Evolutionary conservation across 2,113 vertebrate genomes (phyloP).

Genomic region (Psittacula cyanocephala): DNA sequence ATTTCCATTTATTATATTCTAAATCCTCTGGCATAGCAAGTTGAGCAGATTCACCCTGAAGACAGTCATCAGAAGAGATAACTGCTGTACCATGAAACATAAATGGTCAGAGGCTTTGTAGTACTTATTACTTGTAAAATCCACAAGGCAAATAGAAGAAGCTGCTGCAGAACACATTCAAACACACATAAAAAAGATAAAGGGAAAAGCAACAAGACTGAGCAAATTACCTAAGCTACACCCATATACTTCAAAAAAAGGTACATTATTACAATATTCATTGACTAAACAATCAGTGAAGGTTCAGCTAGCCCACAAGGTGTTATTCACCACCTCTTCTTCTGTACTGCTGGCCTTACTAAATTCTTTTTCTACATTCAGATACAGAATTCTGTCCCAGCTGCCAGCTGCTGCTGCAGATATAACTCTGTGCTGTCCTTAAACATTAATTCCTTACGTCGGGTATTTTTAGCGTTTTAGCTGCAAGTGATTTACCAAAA

Average conservation of each 20-base stretch:
- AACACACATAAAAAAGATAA: not conserved
- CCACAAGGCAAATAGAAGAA: not conserved
- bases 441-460: not conserved
- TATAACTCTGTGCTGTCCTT: not conserved
- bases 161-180: not conserved
- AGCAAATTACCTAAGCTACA: not conserved
- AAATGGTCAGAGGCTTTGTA: not conserved
- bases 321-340: not conserved
- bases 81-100: conserved; percentile 1
- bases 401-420: not conserved
- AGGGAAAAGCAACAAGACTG: not conserved
- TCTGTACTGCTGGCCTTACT: not conserved
- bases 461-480: not conserved
- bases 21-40: not conserved
- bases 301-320: not conserved
- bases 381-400: not conserved
- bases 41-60: conserved; percentile 18
- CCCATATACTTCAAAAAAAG: not conserved
- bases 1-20: not conserved
- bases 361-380: not conserved
- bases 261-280: not conserved
- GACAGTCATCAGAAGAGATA: conserved; percentile 7
- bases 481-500: not conserved
- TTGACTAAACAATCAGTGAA: not conserved
- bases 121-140: not conserved